Base-by-base conservation (phyloP, 1,140 invertebrate genomes). In the Drosophila erecta region DNA sequence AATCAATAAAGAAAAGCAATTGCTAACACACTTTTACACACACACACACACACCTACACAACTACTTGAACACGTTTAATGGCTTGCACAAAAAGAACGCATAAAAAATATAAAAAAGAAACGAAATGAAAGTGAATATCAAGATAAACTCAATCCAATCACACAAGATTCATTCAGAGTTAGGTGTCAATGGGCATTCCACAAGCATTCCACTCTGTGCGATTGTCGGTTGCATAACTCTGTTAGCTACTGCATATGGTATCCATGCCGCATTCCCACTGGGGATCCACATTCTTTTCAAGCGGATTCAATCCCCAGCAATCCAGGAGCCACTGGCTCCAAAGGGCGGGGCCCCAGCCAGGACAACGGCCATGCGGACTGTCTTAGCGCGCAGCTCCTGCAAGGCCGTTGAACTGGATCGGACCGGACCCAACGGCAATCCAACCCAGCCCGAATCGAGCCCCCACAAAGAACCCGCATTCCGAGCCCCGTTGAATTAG, bases 211-310 rank as follows among this genome's bases (percentile, higher is more conserved):
- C 47, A 71, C 79, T 65, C 67, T 79, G 83, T 86, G 84, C 62
- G 84, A 81, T 90, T 90, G 77, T 89, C 81, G 75, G 67, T 90
- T 90, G 90, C 77, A 91, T 90, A 89, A 90, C 86, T 91, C 90
- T 91, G 86, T 86, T 54, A 69, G 83, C 86, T 89, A 85, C 72
- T 85, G 78, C 80, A 84, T 47, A 46, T 72, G 80, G 90, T 75
- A 87, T 87, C 27, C 37, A 47, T 38, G 14, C 14, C 37, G 37
- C 37, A 38, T 14, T 38, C 15, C 17, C 40, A 6, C 24, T 40
- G 51, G 58, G 33, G 30, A 64, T 64, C 65, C 51, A 27, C 7
- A 47, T 14, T 27, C 12, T 11, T 8, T 3, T 5, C 41, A 20
- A 22, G 22, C 12, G 49, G 57, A 8, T 8, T 3, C 30, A 51